Evolutionary conservation across 2,888 invertebrate genomes (phyloP), one percentile per base, ranked within the genome.

Genomic region (Noctua pronuba): DNA sequence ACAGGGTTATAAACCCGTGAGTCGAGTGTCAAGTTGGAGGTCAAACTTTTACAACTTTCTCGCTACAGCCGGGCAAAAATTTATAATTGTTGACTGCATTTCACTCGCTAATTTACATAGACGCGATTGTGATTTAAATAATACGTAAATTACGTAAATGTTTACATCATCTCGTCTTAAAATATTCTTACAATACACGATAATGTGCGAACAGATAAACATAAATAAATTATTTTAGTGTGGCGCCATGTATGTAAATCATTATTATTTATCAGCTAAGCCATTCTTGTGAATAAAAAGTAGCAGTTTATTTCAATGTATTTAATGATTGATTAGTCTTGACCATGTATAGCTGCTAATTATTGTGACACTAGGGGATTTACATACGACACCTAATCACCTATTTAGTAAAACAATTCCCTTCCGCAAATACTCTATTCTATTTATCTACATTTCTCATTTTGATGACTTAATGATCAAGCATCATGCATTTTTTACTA

Each of bases 131-230:
- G 58, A 73, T 73, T 82, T 66, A 64, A 79, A 68, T 68, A 73
- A 49, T 35, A 71, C 46, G 16, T 18, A 67, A 52, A 64, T 84
- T 65, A 77, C 58, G 67, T 64, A 76, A 83, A 73, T 60, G 55
- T 73, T 76, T 83, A 76, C 84, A 80, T 76, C 62, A 80, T 75
- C 21, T 65, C 38, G 46, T 31, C 62, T 58, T 68, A 73, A 74
- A 74, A 80, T 65, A 80, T 73, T 60, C 75, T 76, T 52, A 73
- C 70, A 76, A 71, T 68, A 75, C 41, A 13, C 41, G 80, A 77
- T 83, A 84, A 46, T 77, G 52, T 77, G 62, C 28, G 78, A 52
- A 73, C 52, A 65, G 70, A 84, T 84, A 83, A 73, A 67, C 70
- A 84, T 84, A 83, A 73, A 67, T 73, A 52, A 55, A 80, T 55